Evolutionary conservation across 1,140 invertebrate species (phyloP).

Genomic region (Pseudomyrmex concolor): DNA sequence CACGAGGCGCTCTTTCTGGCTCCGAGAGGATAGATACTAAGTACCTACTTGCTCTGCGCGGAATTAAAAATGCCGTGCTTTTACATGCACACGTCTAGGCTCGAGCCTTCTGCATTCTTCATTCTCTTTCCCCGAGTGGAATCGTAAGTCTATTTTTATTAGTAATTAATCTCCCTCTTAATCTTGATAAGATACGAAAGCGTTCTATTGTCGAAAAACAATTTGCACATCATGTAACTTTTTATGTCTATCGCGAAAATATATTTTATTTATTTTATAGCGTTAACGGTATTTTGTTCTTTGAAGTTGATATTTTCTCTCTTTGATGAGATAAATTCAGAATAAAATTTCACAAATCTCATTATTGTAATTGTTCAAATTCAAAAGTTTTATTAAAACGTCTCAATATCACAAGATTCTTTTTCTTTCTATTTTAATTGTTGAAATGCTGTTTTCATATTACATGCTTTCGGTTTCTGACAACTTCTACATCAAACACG

Average conservation of each 20-base stretch:
- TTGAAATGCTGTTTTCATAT: not conserved
- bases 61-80: slow-evolving; percentile 72
- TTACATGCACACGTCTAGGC: slow-evolving; percentile 66
- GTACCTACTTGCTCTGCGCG: slow-evolving; percentile 70
- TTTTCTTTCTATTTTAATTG: too few relatives aligned
- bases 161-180: not conserved
- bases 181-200: not conserved
- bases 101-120: slow-evolving; percentile 6
- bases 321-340: not conserved
- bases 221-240: not conserved
- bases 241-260: not conserved
- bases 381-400: too few relatives aligned
- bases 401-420: not conserved
- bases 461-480: not conserved
- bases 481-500: not conserved
- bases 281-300: not conserved
- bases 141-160: slow-evolving; percentile 12
- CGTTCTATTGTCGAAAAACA: not conserved
- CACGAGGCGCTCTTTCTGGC: slow-evolving; percentile 31
- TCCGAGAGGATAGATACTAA: slow-evolving; percentile 70
- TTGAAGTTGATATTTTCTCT: not conserved
- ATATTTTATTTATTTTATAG: not conserved
- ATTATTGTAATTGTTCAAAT: too few relatives aligned
- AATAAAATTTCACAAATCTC: not conserved
- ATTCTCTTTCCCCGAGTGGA: not conserved